A percentile compares a stretch with the other conserved stretches of the same genome.
phyloP scores from a whole-genome alignment of 2,797 vertebrate species.

The Phalanger gymnotis region DNA sequence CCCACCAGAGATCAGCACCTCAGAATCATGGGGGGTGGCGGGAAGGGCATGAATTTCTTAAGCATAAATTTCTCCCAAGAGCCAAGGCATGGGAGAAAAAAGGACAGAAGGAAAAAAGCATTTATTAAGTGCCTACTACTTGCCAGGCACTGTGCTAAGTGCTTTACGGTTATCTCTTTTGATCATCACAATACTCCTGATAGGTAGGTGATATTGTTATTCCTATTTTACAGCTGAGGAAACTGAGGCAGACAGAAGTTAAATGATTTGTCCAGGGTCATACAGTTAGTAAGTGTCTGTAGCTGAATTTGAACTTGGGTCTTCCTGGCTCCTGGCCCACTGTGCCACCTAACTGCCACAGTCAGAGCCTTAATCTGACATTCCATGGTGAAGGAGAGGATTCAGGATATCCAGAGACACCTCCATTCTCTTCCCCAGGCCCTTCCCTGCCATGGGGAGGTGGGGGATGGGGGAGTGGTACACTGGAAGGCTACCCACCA shows the following conservation, averaged over 20 bases:
- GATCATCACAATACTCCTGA: not conserved
- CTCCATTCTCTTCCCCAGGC: not conserved
- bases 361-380: constrained; percentile 71
- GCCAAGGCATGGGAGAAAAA: constrained; percentile 10
- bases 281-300: not conserved
- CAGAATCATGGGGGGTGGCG: not conserved
- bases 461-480: not conserved
- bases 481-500: not conserved
- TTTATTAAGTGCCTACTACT: not conserved
- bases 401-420: constrained; percentile 66
- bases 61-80: constrained; percentile 34
- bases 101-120: not conserved
- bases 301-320: not conserved
- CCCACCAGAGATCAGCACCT: constrained; percentile 48
- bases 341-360: not conserved
- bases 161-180: not conserved
- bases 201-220: not conserved
- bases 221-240: not conserved
- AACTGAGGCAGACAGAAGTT: not conserved
- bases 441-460: not conserved
- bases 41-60: not conserved
- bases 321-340: not conserved
- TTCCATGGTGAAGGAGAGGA: constrained; percentile 62
- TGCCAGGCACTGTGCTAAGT: too few relatives aligned
- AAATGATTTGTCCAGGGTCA: not conserved